phyloP scores from a whole-genome alignment of 2,113 vertebrate species.

The Dromiciops gliroides region DNA sequence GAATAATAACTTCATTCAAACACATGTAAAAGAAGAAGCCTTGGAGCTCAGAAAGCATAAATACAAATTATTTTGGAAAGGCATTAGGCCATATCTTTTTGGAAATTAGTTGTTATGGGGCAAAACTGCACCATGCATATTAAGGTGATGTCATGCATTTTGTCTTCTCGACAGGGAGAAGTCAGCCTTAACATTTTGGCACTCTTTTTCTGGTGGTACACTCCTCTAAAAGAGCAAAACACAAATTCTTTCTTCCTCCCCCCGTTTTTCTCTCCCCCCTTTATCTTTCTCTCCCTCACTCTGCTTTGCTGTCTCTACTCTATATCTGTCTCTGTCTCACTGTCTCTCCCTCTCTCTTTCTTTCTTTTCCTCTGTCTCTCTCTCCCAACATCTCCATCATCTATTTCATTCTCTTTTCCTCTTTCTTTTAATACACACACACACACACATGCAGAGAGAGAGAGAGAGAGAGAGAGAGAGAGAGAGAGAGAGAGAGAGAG shows the following conservation, averaged over 20 bases:
- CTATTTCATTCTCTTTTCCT: neutral
- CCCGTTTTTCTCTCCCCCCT: no score
- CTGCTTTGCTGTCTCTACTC: no score
- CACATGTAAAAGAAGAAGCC: fast-evolving
- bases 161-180: constrained; percentile 43
- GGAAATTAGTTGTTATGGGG: neutral
- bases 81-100: neutral
- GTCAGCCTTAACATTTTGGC: neutral
- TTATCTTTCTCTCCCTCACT: no score
- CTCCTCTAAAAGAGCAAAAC: neutral
- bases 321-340: fast-evolving
- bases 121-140: neutral
- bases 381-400: no score
- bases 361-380: no score
- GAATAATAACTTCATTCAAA: neutral
- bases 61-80: neutral
- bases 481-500: no score
- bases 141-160: constrained; percentile 14
- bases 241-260: neutral
- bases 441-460: no score
- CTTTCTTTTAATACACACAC: no score
- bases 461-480: no score
- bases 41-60: neutral
- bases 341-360: no score
- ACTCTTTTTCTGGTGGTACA: constrained; percentile 8